A percentile compares a stretch with the other conserved stretches of the same genome.
Evolutionary conservation across 2,113 vertebrate genomes (phyloP).

Genomic region (Hylia prasina): DNA sequence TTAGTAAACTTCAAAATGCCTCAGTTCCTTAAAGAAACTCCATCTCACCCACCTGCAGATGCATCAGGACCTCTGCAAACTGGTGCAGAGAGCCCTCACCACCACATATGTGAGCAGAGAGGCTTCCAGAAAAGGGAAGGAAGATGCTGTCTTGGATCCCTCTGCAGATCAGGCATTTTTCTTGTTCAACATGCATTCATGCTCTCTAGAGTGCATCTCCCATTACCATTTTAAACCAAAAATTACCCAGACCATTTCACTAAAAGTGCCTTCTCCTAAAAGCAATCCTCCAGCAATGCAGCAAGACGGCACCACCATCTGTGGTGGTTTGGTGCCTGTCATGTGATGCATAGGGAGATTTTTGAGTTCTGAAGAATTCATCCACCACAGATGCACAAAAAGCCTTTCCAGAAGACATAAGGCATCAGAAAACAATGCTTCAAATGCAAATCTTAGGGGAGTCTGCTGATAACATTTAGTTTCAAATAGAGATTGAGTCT

Average conservation of each 20-base stretch:
- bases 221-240: not conserved
- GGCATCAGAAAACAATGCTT: not conserved
- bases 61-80: not conserved
- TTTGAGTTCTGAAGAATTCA: not conserved
- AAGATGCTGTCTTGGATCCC: not conserved
- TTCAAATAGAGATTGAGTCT: not conserved
- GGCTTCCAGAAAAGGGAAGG: not conserved
- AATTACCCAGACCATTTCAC: not conserved
- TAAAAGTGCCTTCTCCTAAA: not conserved
- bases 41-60: not conserved
- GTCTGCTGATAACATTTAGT: not conserved
- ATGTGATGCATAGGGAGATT: not conserved
- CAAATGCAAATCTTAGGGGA: not conserved
- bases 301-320: not conserved
- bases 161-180: not conserved
- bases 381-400: not conserved
- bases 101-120: accelerated
- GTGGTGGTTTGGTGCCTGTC: not conserved
- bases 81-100: not conserved
- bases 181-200: not conserved
- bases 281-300: not conserved
- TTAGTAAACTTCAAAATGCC: not conserved
- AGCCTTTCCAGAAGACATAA: not conserved
- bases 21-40: not conserved
- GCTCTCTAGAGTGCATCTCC: not conserved